These are phyloP conservation scores for Marasmarcha lunaedactyla DNA, from an alignment of 2,888 invertebrate genomes.

Conservation along the genomic window DNA sequence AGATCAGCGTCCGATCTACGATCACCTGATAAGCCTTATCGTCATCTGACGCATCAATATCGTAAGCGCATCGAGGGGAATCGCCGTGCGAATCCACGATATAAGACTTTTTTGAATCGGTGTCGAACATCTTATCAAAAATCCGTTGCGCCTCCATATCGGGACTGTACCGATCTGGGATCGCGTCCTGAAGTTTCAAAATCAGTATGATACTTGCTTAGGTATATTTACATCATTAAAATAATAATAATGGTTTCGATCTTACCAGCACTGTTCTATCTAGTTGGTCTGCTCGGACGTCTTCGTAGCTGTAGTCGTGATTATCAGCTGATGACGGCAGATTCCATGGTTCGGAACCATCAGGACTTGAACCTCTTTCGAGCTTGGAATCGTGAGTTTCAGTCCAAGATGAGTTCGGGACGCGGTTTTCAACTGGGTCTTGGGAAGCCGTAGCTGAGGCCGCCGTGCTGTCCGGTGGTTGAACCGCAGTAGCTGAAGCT, in stretches of 20 bases:
- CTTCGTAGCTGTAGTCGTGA: conserved; percentile 52
- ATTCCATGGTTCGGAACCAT: conserved; percentile 54
- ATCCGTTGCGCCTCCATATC: conserved; percentile 69
- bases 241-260: conserved; percentile 15
- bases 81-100: conserved; percentile 54
- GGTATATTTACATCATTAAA: conserved; percentile 9
- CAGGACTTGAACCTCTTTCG: conserved; percentile 45
- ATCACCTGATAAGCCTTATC: conserved; percentile 64
- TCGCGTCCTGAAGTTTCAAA: conserved; percentile 64
- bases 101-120: conserved; percentile 60
- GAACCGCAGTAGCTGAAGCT: conserved; percentile 29
- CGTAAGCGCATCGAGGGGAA: conserved; percentile 62
- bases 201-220: conserved; percentile 37
- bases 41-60: conserved; percentile 64
- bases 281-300: conserved; percentile 48
- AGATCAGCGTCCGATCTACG: conserved; percentile 55
- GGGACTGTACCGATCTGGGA: conserved; percentile 69
- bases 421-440: conserved; percentile 47
- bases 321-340: conserved; percentile 38
- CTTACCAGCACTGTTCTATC: conserved; percentile 60
- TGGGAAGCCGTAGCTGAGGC: conserved; percentile 36
- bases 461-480: conserved; percentile 44
- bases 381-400: conserved; percentile 43
- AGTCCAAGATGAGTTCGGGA: conserved; percentile 46
- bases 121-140: conserved; percentile 71